Evolutionary conservation across 2,888 invertebrate genomes (phyloP).

Genomic region (Laothoe populi): DNA sequence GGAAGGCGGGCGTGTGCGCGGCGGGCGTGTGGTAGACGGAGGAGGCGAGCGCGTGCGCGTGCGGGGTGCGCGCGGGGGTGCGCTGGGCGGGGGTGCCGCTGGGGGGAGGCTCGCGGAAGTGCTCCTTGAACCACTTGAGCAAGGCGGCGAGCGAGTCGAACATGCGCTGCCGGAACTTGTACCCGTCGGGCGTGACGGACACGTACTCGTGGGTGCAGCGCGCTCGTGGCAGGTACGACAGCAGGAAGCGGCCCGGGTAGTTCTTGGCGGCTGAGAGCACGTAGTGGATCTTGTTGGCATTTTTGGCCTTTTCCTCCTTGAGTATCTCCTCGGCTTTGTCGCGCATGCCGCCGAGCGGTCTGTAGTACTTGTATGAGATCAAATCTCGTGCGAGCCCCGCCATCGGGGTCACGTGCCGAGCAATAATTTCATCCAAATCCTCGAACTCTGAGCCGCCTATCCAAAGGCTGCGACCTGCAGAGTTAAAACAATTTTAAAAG

Average conservation of each 20-base stretch:
- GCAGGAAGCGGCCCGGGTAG: conserved; percentile 95
- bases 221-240: conserved; percentile 96
- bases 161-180: conserved; percentile 94
- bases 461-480: conserved; percentile 87
- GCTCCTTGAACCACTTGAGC: conserved; percentile 99
- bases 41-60: conserved; percentile 80
- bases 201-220: conserved; percentile 96
- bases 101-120: conserved; percentile 96
- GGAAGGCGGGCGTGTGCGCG: conserved; percentile 85
- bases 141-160: conserved; percentile 92
- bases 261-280: conserved; percentile 93
- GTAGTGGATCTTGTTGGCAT: conserved; percentile 95
- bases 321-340: conserved; percentile 95
- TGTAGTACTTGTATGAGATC: conserved; percentile 95
- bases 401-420: conserved; percentile 98
- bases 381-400: conserved; percentile 96
- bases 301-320: conserved; percentile 94
- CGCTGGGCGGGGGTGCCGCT: conserved; percentile 89
- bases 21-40: conserved; percentile 83
- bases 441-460: conserved; percentile 98
- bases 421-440: conserved; percentile 99
- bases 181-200: conserved; percentile 96
- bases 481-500: conserved; percentile 9
- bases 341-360: conserved; percentile 90
- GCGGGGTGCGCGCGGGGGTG: conserved; percentile 89